Evolutionary conservation across 2,113 vertebrate genomes (phyloP), one percentile per base, ranked within the genome.

Genomic region (Amblyornis subalaris): DNA sequence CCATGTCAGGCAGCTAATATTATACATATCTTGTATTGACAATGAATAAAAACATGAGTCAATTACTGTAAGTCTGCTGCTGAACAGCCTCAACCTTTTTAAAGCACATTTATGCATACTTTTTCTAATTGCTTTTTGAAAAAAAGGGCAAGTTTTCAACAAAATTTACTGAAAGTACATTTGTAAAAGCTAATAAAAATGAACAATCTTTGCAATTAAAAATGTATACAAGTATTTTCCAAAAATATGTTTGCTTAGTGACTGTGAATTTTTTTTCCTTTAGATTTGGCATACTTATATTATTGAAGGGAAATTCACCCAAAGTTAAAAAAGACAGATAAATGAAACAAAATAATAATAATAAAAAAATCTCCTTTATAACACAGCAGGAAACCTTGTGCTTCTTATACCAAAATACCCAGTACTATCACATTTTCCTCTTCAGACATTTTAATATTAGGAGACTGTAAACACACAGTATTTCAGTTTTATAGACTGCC

Each of bases 401-500:
- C 4, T 57, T 88, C 80, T 91, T 61, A 65, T 21, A 55, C 33
- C 21, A 92, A 89, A 88, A 67, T 80, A 55, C 10, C 23, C 20
- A 1, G 8, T 47, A 29, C 29, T 70, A 77, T 67, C 67, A 91
- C 36, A 75, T 76, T 89, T 94, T 93, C 24, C 24, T 93, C 12
- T 94, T 66, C 82, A 91, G 60, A 62, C 3, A 60, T 83, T 90
- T 95, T 80, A 88, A 67, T 93, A 95, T 88, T 88, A 71, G 51
- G 19, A 70, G 22, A 64, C 12, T 76, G 54, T 51, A 92, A 94
- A 65, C 61, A 75, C 21, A 58, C 20, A 54, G n/a, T 88, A 88
- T 83, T 91, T 95, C 71, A 88, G 17, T 88, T 94, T 94, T 93
- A 83, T 76, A 80, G 31, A 44, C 20, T 82, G 22, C 4, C 2